These are phyloP conservation scores for Dicrostonyx torquatus DNA, from an alignment of 2,797 vertebrate genomes.

Conservation along the genomic window DNA sequence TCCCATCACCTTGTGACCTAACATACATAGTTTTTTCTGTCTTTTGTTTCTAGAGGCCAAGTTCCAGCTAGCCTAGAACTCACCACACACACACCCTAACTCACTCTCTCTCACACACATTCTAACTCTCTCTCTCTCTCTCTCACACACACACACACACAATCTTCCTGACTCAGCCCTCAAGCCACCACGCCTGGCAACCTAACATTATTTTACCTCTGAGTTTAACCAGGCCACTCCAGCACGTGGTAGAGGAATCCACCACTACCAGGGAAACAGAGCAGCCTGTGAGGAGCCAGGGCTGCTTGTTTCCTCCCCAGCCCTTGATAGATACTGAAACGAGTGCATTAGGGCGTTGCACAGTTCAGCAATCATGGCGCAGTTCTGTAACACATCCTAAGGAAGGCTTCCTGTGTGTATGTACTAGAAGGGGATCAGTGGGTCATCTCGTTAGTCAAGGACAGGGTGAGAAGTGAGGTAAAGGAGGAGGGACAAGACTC, in stretches of 20 bases:
- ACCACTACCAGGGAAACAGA: neutral
- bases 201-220: neutral
- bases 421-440: neutral
- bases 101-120: neutral
- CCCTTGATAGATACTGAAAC: neutral
- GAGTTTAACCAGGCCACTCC: neutral
- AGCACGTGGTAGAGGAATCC: neutral
- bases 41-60: neutral
- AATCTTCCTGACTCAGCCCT: neutral
- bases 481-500: neutral
- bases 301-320: neutral
- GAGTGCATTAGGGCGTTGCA: neutral
- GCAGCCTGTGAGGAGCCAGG: neutral
- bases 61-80: neutral
- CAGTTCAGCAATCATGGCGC: neutral
- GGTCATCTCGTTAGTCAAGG: neutral
- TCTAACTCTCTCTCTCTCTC: neutral
- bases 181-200: neutral
- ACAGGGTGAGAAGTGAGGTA: neutral
- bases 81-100: neutral
- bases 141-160: neutral
- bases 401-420: neutral
- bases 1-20: neutral
- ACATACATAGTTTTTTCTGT: neutral
- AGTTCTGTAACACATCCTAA: neutral